Evolutionary conservation across 2,797 vertebrate species (phyloP).

Genomic region (Glossophaga mutica): DNA sequence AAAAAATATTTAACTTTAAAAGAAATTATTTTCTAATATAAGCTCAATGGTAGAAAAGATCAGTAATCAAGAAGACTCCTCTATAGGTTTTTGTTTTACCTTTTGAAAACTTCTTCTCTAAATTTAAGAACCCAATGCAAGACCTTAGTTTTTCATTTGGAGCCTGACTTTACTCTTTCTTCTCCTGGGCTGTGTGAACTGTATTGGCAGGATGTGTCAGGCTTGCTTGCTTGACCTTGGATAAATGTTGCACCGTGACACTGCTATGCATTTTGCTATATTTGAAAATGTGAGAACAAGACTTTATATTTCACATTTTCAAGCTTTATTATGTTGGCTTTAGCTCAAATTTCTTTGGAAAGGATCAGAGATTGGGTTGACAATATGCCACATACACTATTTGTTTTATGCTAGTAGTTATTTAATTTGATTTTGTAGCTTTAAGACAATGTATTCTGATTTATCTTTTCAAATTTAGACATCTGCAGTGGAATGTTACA

Average conservation of each 20-base stretch:
- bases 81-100: background rate
- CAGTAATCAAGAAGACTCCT: background rate
- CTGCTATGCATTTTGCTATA: fast-evolving
- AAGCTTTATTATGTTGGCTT: background rate
- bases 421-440: background rate
- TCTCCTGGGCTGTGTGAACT: fast-evolving
- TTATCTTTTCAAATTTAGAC: conserved; percentile 2
- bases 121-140: background rate
- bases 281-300: background rate
- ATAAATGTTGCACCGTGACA: background rate
- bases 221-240: background rate
- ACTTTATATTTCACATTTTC: background rate
- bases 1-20: background rate
- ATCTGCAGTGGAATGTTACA: background rate
- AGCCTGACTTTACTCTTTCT: background rate
- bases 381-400: background rate
- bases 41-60: background rate
- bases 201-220: fast-evolving
- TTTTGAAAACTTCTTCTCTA: background rate
- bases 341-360: background rate
- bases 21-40: background rate
- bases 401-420: background rate
- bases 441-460: background rate
- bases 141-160: background rate
- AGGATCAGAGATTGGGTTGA: background rate